These are phyloP conservation scores for Platyscapa corneri DNA, from an alignment of 1,140 invertebrate species.

Conservation along the genomic window DNA sequence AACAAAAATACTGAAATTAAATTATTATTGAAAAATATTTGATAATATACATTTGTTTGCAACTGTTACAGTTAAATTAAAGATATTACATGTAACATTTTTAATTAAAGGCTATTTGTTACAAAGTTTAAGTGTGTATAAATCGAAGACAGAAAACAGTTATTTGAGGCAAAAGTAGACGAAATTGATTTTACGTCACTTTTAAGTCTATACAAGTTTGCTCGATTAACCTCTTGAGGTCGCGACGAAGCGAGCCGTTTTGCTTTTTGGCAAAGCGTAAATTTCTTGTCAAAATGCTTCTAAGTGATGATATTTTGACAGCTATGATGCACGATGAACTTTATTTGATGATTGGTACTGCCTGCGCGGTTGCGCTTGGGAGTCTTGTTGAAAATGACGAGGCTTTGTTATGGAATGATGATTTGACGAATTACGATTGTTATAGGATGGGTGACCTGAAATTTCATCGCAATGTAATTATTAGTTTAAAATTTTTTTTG, in stretches of 20 bases:
- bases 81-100: slow-evolving; percentile 32
- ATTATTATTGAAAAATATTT: slow-evolving; percentile 49
- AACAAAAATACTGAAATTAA: slow-evolving; percentile 46
- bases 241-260: slow-evolving; percentile 54
- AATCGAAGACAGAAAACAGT: slow-evolving; percentile 52
- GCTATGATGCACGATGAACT: slow-evolving; percentile 60
- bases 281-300: slow-evolving; percentile 48
- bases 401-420: slow-evolving; percentile 72
- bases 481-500: not conserved
- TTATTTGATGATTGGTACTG: slow-evolving; percentile 62
- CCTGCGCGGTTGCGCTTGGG: slow-evolving; percentile 66
- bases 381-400: slow-evolving; percentile 66
- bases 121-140: slow-evolving; percentile 41
- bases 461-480: slow-evolving; percentile 47
- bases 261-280: slow-evolving; percentile 52
- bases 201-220: slow-evolving; percentile 50
- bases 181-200: slow-evolving; percentile 37
- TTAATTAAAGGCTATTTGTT: slow-evolving; percentile 34
- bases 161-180: slow-evolving; percentile 42
- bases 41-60: slow-evolving; percentile 46
- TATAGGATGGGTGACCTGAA: slow-evolving; percentile 68
- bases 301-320: slow-evolving; percentile 45
- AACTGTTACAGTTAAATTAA: slow-evolving; percentile 38
- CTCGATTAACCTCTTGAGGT: slow-evolving; percentile 41
- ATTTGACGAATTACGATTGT: slow-evolving; percentile 69